Percentiles rank a stretch among this genome's conserved stretches.
These are phyloP conservation scores for Drosophila gunungcola DNA, from an alignment of 1,140 invertebrate species.

Conservation along the genomic window DNA sequence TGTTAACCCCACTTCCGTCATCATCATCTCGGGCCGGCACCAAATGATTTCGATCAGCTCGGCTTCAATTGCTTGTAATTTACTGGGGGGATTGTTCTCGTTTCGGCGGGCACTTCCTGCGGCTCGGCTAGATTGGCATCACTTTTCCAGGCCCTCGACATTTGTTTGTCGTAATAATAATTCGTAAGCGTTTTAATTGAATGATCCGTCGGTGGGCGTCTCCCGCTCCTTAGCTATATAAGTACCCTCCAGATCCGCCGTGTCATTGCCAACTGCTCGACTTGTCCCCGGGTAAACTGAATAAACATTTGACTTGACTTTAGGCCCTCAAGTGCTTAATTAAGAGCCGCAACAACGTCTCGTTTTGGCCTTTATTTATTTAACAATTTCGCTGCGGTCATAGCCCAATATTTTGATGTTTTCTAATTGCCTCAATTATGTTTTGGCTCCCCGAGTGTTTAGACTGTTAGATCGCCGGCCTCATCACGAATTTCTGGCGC, in stretches of 20 bases:
- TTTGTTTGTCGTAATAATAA: slow-evolving; percentile 77
- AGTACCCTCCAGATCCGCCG: slow-evolving; percentile 37
- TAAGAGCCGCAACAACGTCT: slow-evolving; percentile 67
- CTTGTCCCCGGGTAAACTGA: slow-evolving; percentile 36
- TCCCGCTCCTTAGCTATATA: slow-evolving; percentile 24
- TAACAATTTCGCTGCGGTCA: slow-evolving; percentile 63
- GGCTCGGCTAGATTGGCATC: slow-evolving; percentile 68
- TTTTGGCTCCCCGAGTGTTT: slow-evolving; percentile 24
- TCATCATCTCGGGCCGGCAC: background rate
- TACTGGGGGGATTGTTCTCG: slow-evolving; percentile 36
- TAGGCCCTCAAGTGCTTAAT: slow-evolving; percentile 77
- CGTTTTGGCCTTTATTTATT: slow-evolving; percentile 68
- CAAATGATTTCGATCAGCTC: slow-evolving; percentile 49
- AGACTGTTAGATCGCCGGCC: slow-evolving; percentile 28
- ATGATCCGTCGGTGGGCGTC: slow-evolving; percentile 73
- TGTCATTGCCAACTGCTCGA: slow-evolving; percentile 69
- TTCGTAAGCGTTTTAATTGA: slow-evolving; percentile 82
- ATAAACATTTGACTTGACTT: slow-evolving; percentile 66
- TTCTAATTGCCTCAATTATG: slow-evolving; percentile 83
- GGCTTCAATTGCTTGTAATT: slow-evolving; percentile 74
- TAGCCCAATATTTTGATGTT: slow-evolving; percentile 76
- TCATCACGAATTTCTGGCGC: slow-evolving; percentile 42
- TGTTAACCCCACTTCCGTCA: slow-evolving; percentile 72
- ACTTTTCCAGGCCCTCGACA: slow-evolving; percentile 60
- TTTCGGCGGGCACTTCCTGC: slow-evolving; percentile 57